Base-by-base conservation (phyloP, 2,113 vertebrate genomes). In the Fulica atra region DNA sequence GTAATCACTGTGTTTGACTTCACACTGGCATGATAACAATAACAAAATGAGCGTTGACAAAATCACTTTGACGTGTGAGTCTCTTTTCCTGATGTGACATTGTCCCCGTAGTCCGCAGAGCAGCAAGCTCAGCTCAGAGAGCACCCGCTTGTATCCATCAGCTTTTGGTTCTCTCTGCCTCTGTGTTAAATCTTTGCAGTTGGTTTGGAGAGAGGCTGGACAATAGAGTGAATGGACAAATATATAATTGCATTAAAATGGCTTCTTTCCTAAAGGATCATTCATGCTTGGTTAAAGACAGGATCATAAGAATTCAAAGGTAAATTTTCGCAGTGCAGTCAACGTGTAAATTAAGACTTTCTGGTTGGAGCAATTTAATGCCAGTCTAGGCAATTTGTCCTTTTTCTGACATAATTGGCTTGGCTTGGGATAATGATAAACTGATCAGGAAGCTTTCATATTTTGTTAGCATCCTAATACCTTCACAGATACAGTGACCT, bases 351-450 rank as follows among this genome's bases (percentile, higher is more conserved):
- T 20, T 13, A 89, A 44, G 50, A 59, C n/a, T 68, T 81, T 73
- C 63, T 83, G 71, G 9, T 23, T 63, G 85, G 12, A 95, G 81
- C 29, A 68, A 9, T 74, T 72, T 74, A 93, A 77, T 66, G 71
- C 64, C 64, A 61, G 18, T 29, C 42, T 33, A 68, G 20, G 23
- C 16, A 65, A 53, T 72, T 89, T 88, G 44, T 93, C 54, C 56
- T 70, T 64, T 72, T 90, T 44, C 63, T 87, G 24, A 61, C 50
- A 50, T 82, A 85, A 89, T 36, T 85, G 51, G 20, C 63, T 89
- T 78, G 57, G n/a, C 70, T 95, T 86, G 93, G 81, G 36, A 35
- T 95, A 89, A 89, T 72, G 89, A 81, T 53, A 95, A 93, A 93
- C 51, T 89, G 79, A 65, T 89, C 66, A 88, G 78, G 59, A 89